Evolutionary conservation across 2,797 vertebrate genomes (phyloP), one percentile per base, ranked within the genome.

Genomic region (Cryptoprocta ferox): DNA sequence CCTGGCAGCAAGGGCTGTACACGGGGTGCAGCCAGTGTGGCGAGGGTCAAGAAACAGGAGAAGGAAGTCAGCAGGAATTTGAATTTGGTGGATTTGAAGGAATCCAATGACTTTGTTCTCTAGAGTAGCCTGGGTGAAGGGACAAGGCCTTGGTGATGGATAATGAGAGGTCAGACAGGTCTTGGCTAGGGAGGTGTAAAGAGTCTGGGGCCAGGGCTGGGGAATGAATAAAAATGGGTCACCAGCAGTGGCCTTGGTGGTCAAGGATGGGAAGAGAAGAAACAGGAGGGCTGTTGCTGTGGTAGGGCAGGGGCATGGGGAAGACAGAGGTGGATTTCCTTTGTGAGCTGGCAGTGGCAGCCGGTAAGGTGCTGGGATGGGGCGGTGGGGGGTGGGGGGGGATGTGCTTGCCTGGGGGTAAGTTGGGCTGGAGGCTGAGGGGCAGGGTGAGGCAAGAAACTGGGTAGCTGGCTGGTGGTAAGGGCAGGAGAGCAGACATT

Each of bases 1-100:
- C 0, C 0, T 56, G 45, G 30, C 53, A 5, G 0, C 76, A 87
- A 50, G 6, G 32, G 5, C 26, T 30, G 8, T 26, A 2, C 78
- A 56, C 79, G n/a, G 53, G 21, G 13, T 6, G 0, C 18, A 50
- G 59, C 70, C 63, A 6, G 2, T 21, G 1, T 48, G 42, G 66
- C 80, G 6, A 1, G 32, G 53, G 30, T 45, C 45, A 35, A 68
- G 18, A 71, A 13, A 28, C 14, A 19, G 53, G 16, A 66, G 42
- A 39, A 70, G 50, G n/a, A 59, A 11, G 56, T 59, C 56, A 59
- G 56, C 13, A 6, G 37, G 80, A 66, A 8, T 48, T 32, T 28
- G 63, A 81, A 18, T 78, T 73, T 63, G 39, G 35, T 0, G 4
- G 30, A 75, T 37, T 71, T 10, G 32, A 19, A n/a, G 79, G 59